Conservation (phyloP, 1,140 invertebrate genomes). For the Coptotermes formosanus region DNA sequence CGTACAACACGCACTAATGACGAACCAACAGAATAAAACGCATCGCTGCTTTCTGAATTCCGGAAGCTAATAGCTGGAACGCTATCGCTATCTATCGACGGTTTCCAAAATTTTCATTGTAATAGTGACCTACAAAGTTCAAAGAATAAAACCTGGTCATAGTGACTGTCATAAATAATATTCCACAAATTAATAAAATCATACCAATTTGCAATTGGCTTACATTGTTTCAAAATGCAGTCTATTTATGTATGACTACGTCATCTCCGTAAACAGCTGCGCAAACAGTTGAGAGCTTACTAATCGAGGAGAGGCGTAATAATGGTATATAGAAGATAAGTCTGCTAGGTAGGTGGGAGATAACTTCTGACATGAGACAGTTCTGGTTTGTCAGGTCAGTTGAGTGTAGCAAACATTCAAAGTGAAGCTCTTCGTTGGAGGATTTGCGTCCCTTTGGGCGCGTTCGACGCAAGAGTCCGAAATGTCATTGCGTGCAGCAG, state of each 20-base stretch:
- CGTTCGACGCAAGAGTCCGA: conserved; percentile 43
- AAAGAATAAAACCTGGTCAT: background rate
- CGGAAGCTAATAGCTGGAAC: conserved; percentile 21
- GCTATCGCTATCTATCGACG: background rate
- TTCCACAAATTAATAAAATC: background rate
- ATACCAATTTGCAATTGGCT: background rate
- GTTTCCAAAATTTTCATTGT: background rate
- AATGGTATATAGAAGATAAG: background rate
- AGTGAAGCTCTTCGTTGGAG: conserved; percentile 10
- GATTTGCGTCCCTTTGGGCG: conserved; percentile 42
- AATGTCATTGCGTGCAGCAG: conserved; percentile 55
- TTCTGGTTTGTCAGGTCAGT: background rate
- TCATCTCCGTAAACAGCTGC: background rate
- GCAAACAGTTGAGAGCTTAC: background rate
- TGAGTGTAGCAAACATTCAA: background rate
- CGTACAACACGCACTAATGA: background rate
- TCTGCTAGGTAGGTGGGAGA: background rate
- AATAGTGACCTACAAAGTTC: background rate
- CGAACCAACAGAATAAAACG: too few species aligned
- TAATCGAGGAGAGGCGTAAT: background rate
- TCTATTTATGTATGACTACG: background rate
- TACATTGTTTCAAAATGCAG: background rate
- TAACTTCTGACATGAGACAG: background rate
- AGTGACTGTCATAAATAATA: background rate
- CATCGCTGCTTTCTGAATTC: background rate